Conservation (phyloP, 1,140 invertebrate genomes). For the Pseudomyrmex cubaensis region DNA sequence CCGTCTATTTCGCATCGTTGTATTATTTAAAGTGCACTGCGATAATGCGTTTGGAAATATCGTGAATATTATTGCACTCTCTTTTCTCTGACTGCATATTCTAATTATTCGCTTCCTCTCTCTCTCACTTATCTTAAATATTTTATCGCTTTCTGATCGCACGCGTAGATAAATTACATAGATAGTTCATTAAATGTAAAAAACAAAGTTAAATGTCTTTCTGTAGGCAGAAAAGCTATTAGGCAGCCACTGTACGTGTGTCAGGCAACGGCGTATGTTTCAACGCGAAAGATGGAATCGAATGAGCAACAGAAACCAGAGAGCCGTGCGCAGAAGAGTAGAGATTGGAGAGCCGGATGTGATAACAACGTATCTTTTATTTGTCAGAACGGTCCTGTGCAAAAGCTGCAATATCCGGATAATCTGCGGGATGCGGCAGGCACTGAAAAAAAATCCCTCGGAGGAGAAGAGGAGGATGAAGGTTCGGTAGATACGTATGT, state of each 20-base stretch:
- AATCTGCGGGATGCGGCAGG: constrained; percentile 47
- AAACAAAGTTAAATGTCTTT: not conserved
- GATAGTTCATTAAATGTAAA: no score
- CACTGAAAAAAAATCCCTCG: constrained; percentile 13
- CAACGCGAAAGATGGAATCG: not conserved
- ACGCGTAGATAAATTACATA: not conserved
- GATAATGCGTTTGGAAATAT: not conserved
- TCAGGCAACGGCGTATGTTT: not conserved
- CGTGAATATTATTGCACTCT: not conserved
- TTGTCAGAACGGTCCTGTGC: constrained; percentile 41
- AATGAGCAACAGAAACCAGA: constrained; percentile 24
- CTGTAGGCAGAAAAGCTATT: not conserved
- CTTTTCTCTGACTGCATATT: not conserved
- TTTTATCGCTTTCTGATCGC: not conserved
- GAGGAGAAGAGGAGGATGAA: constrained; percentile 8
- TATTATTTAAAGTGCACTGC: no score
- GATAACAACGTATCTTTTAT: constrained; percentile 64
- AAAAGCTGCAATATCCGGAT: constrained; percentile 65
- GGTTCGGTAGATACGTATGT: constrained; percentile 37
- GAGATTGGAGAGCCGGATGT: constrained; percentile 11
- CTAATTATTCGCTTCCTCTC: not conserved
- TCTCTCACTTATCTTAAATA: not conserved
- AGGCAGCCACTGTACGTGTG: not conserved
- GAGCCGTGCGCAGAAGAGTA: constrained; percentile 22
- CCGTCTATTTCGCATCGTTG: no score